These are phyloP conservation scores for Oxycera nigricornis DNA, from an alignment of 2,888 invertebrate genomes.

Conservation along the genomic window DNA sequence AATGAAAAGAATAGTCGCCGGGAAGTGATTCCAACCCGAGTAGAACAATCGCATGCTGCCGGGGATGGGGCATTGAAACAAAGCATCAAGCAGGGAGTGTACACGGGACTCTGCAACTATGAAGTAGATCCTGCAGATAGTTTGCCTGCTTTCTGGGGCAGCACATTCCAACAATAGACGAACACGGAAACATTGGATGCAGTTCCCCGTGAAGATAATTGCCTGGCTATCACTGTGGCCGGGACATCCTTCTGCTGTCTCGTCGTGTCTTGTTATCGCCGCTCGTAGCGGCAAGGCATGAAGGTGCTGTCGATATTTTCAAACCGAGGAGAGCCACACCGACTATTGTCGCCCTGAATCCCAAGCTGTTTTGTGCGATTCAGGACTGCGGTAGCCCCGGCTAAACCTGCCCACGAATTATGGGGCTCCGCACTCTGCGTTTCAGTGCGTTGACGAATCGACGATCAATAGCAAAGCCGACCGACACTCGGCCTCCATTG, in stretches of 20 bases:
- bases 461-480: conserved; percentile 33
- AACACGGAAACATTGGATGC: conserved; percentile 17
- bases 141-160: neutral
- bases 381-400: neutral
- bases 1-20: conserved; percentile 20
- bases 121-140: neutral
- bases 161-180: neutral
- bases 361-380: neutral
- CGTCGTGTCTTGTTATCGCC: conserved; percentile 13
- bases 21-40: neutral
- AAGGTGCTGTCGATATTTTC: conserved; percentile 11
- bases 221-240: conserved; percentile 15
- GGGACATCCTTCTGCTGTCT: neutral
- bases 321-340: neutral
- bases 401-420: neutral
- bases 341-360: neutral
- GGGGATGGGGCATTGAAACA: neutral
- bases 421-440: too few relatives aligned
- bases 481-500: conserved; percentile 44
- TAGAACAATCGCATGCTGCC: neutral
- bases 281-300: neutral
- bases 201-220: conserved; percentile 28
- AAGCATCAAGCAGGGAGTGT: neutral
- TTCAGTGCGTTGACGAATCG: neutral
- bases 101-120: neutral